phyloP scores from a whole-genome alignment of 2,113 vertebrate genomes.

The Kobus ellipsiprymnus region DNA sequence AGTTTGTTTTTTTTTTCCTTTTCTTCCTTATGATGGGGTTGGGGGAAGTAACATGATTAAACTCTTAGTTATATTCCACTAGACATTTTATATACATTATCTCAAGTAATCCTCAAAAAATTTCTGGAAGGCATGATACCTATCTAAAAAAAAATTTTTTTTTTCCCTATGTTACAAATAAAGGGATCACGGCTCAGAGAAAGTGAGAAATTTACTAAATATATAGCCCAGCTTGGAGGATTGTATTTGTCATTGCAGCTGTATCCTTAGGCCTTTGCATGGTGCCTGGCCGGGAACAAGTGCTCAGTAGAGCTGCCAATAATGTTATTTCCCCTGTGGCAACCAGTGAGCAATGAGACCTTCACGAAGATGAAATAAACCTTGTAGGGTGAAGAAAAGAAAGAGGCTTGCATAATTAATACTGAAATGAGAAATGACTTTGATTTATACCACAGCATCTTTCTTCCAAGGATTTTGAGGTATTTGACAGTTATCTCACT shows the following conservation, averaged over 20 bases:
- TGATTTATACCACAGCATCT: conserved; percentile 26
- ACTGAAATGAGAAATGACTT: conserved; percentile 18
- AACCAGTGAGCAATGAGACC: background rate
- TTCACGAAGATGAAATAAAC: background rate
- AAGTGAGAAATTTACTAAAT: background rate
- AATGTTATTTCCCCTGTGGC: background rate
- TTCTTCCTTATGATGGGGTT: background rate
- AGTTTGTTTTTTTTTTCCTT: background rate
- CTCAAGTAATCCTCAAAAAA: background rate
- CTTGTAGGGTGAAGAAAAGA: background rate
- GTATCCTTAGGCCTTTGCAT: background rate
- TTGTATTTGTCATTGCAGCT: background rate
- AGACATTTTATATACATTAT: background rate
- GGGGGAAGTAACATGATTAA: background rate
- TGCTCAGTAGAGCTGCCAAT: background rate
- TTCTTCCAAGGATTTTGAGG: conserved; percentile 14
- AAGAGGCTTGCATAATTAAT: background rate
- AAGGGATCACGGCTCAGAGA: background rate
- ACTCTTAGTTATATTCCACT: background rate
- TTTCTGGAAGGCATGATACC: background rate
- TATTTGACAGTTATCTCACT: background rate
- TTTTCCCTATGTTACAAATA: background rate
- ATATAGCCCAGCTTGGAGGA: background rate
- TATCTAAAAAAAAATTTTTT: background rate
- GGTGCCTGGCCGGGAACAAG: background rate